A percentile compares a stretch with the other conserved stretches of the same genome.
Conservation (phyloP, 2,113 vertebrate species). For the Gorsachius goisagi region DNA sequence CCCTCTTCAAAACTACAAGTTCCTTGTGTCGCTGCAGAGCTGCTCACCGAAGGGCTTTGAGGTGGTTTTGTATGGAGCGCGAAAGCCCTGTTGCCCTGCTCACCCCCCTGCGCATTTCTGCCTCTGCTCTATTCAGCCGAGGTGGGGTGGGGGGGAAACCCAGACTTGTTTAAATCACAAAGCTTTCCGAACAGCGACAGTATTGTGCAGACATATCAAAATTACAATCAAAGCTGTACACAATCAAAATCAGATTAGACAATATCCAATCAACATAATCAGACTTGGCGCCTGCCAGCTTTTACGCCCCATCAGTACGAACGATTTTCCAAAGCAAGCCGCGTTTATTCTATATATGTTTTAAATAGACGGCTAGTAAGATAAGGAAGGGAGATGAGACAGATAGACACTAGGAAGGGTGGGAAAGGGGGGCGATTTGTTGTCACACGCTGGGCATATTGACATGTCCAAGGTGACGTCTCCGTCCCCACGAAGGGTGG, state of each 20-base stretch:
- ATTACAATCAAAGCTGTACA: slow-evolving; percentile 52
- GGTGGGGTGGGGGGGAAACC: no score
- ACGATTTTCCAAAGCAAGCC: not conserved
- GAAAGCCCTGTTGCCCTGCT: not conserved
- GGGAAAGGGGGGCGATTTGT: not conserved
- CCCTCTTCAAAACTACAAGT: slow-evolving; percentile 24
- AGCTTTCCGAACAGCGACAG: not conserved
- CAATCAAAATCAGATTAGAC: slow-evolving; percentile 66
- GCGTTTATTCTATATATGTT: not conserved
- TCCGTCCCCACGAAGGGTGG: accelerated
- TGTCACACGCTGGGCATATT: not conserved
- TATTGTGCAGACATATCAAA: slow-evolving; percentile 42
- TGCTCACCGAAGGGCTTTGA: slow-evolving; percentile 23
- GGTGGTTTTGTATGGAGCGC: not conserved
- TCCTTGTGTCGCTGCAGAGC: not conserved
- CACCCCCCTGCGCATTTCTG: not conserved
- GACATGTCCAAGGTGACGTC: accelerated
- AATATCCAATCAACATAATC: slow-evolving; percentile 62
- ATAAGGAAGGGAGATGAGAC: not conserved
- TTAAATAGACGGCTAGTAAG: not conserved
- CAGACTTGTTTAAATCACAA: slow-evolving; percentile 39
- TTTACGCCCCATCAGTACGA: not conserved
- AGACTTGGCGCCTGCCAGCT: not conserved
- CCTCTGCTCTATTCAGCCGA: not conserved
- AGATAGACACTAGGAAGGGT: not conserved